phyloP scores from a whole-genome alignment of 2,113 vertebrate genomes.

The Anser brachyrhynchus region DNA sequence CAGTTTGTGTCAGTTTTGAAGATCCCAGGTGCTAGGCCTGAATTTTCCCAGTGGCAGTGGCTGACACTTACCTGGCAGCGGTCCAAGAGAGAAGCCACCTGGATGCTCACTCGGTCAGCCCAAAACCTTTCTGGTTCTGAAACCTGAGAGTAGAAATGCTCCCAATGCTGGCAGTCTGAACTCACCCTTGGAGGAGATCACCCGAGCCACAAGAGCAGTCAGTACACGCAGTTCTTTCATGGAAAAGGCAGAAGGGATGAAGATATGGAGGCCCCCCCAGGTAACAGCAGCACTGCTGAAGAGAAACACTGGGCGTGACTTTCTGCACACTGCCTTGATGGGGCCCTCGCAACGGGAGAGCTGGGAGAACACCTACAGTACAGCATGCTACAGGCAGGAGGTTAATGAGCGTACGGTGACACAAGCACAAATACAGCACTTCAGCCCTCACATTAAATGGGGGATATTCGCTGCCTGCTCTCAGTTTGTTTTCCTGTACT shows the following conservation, averaged over 20 bases:
- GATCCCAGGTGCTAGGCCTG: neutral
- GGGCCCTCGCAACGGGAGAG: neutral
- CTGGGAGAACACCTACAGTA: rapidly evolving
- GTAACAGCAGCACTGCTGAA: neutral
- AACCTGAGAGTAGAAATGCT: neutral
- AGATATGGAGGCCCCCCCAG: neutral
- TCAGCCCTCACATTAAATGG: neutral
- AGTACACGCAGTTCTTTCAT: neutral
- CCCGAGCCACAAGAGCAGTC: neutral
- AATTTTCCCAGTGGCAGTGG: neutral
- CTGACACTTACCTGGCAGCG: neutral
- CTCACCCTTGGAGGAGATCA: neutral
- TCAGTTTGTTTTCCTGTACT: neutral
- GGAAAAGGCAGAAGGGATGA: neutral
- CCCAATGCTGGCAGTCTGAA: neutral
- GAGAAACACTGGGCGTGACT: neutral
- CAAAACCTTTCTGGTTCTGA: neutral
- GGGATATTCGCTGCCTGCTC: neutral
- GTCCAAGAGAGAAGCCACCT: neutral
- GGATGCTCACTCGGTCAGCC: neutral
- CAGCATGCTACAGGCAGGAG: neutral
- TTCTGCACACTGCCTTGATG: neutral
- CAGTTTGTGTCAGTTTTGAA: neutral
- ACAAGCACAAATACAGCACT: neutral
- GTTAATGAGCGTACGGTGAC: neutral